Evolutionary conservation across 2,113 vertebrate species (phyloP).

Genomic region (Prolemur simus): DNA sequence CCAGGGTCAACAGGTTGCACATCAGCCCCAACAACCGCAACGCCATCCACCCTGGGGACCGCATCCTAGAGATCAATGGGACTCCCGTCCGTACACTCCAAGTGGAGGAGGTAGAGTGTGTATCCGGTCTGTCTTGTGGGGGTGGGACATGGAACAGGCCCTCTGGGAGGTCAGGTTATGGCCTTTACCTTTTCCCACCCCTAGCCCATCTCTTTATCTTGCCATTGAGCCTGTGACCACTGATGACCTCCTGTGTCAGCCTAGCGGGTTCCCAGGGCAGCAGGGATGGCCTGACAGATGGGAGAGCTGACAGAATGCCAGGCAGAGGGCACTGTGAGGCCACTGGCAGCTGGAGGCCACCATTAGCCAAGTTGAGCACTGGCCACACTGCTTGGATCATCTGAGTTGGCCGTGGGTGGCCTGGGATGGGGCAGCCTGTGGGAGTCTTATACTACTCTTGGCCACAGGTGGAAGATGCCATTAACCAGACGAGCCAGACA

Average conservation of each 20-base stretch:
- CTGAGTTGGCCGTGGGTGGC: not conserved
- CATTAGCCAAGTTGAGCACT: not conserved
- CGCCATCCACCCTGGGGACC: constrained; percentile 95
- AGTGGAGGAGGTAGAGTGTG: constrained; percentile 89
- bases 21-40: constrained; percentile 95
- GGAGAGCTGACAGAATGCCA: not conserved
- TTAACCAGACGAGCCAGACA: constrained; percentile 92
- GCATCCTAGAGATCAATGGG: constrained; percentile 97
- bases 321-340: not conserved
- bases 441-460: constrained; percentile 19
- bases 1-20: constrained; percentile 94
- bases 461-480: constrained; percentile 92
- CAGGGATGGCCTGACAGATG: not conserved
- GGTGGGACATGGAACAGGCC: not conserved
- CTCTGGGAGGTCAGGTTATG: not conserved
- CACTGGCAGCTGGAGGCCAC: not conserved
- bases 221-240: not conserved
- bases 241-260: not conserved
- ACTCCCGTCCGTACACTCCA: constrained; percentile 89
- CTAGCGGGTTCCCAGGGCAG: not conserved
- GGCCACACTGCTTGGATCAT: not conserved
- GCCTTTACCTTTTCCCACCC: not conserved
- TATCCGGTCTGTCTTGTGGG: not conserved
- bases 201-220: not conserved
- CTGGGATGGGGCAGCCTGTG: not conserved